A percentile compares a stretch with the other conserved stretches of the same genome.
Evolutionary conservation across 2,797 vertebrate genomes (phyloP).

Genomic region (Holocentrus rufus): DNA sequence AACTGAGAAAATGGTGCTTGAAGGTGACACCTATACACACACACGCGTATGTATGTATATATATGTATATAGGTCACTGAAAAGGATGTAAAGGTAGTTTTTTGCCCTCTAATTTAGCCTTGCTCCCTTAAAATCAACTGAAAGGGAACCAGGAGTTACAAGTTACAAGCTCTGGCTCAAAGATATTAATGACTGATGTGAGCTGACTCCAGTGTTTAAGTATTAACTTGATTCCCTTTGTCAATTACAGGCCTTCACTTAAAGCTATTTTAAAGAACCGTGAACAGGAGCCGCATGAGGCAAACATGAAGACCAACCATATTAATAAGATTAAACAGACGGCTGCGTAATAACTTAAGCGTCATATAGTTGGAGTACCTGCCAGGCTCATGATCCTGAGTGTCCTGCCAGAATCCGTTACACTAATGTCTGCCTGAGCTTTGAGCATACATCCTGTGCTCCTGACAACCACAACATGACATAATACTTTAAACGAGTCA

Average conservation of each 20-base stretch:
- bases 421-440: constrained; percentile 9
- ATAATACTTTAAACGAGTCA: constrained; percentile 20
- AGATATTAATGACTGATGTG: too few species aligned
- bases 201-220: too few species aligned
- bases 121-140: too few species aligned
- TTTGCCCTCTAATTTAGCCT: too few species aligned
- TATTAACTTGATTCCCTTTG: not conserved
- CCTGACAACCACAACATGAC: constrained; percentile 9
- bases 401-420: constrained; percentile 40
- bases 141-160: too few species aligned
- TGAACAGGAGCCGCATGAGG: constrained; percentile 16
- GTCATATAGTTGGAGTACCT: constrained; percentile 38
- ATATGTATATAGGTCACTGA: too few species aligned
- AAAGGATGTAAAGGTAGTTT: too few species aligned
- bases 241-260: not conserved
- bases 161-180: too few species aligned
- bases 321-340: constrained; percentile 18
- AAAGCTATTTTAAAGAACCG: constrained; percentile 18
- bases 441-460: constrained; percentile 35
- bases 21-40: too few species aligned
- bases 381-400: constrained; percentile 38
- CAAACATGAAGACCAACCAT: constrained; percentile 20
- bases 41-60: too few species aligned
- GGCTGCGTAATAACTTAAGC: not conserved
- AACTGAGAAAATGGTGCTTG: too few species aligned